These are phyloP conservation scores for Cotesia glomerata DNA, from an alignment of 1,140 invertebrate genomes.

Conservation along the genomic window DNA sequence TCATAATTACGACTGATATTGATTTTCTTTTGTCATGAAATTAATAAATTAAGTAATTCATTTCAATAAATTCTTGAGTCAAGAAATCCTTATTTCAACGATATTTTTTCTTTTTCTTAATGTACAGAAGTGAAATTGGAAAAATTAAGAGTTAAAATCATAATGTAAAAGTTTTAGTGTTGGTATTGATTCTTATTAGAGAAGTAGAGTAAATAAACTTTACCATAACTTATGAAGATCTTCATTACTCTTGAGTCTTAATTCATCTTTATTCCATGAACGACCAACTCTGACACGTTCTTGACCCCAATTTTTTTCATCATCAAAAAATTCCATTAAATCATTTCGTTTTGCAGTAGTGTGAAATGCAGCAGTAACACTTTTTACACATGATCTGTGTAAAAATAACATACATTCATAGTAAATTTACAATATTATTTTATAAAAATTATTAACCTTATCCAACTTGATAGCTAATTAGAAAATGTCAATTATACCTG, in stretches of 20 bases:
- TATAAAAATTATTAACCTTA: not conserved
- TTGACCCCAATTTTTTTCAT: slow-evolving; percentile 84
- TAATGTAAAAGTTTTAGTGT: slow-evolving; percentile 18
- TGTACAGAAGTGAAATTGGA: too few species aligned
- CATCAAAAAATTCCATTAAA: slow-evolving; percentile 94
- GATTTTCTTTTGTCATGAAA: too few species aligned
- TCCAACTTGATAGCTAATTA: not conserved
- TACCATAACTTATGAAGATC: slow-evolving; percentile 99
- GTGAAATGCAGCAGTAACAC: slow-evolving; percentile 45
- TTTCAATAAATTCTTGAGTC: too few species aligned
- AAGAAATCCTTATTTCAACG: too few species aligned
- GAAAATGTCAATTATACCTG: not conserved
- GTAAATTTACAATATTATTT: not conserved
- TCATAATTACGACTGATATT: too few species aligned
- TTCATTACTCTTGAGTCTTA: slow-evolving; percentile 92
- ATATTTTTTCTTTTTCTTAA: too few species aligned
- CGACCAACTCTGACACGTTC: slow-evolving; percentile 82
- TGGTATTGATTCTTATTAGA: slow-evolving; percentile 12
- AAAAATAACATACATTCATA: not conserved
- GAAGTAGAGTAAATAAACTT: slow-evolving; percentile 30
- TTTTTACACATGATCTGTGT: slow-evolving; percentile 6
- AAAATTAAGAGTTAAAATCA: not conserved
- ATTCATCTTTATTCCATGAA: slow-evolving; percentile 88
- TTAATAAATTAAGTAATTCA: too few species aligned
- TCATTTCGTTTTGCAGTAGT: slow-evolving; percentile 57